Conservation (phyloP, 2,888 invertebrate species). For the Aphrophora alni region DNA sequence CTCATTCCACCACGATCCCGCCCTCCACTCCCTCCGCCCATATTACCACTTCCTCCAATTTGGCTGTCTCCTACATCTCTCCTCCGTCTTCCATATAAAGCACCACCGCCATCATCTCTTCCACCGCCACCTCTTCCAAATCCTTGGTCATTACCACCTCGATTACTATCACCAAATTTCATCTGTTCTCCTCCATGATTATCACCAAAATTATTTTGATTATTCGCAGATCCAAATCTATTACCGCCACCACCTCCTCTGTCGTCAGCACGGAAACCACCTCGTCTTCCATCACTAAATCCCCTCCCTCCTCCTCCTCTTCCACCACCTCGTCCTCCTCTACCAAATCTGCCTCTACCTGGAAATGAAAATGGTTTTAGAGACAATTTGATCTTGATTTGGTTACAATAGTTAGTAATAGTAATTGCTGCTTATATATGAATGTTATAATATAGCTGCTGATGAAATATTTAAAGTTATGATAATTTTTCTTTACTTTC, state of each 20-base stretch:
- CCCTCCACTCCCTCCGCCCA: neutral
- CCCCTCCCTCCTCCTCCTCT: neutral
- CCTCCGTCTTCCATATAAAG: neutral
- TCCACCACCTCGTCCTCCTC: constrained; percentile 23
- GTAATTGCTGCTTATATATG: no score
- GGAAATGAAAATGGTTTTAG: neutral
- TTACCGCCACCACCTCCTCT: constrained; percentile 10
- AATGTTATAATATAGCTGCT: no score
- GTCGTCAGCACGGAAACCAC: neutral
- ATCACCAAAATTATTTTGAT: neutral
- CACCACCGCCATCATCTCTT: constrained; percentile 3
- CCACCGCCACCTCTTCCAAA: neutral
- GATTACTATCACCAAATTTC: neutral
- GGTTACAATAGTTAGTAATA: no score
- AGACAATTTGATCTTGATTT: no score
- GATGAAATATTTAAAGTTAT: no score
- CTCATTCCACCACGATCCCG: constrained; percentile 4
- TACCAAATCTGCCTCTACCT: constrained; percentile 12
- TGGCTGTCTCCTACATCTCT: neutral
- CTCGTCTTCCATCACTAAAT: constrained; percentile 2
- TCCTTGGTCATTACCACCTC: neutral
- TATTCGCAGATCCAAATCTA: neutral
- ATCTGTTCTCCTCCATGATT: neutral
- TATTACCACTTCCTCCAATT: neutral
- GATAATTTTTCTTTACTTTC: no score